A percentile compares a stretch with the other conserved stretches of the same genome.
These are phyloP conservation scores for Aythya baeri DNA, from an alignment of 2,113 vertebrate species.

Conservation along the genomic window DNA sequence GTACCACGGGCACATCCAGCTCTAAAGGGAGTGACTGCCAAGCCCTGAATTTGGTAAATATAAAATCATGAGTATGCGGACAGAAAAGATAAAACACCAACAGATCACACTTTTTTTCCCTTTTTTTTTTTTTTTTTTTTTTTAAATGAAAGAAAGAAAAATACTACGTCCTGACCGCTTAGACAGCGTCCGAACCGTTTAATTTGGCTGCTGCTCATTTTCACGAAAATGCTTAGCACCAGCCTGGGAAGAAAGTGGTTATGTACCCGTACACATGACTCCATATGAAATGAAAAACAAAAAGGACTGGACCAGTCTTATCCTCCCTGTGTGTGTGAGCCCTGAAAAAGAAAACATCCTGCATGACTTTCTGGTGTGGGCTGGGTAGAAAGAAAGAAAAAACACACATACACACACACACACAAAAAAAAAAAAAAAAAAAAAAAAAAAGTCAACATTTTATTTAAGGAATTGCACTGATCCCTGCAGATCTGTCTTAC, in stretches of 20 bases:
- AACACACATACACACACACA: too few species aligned
- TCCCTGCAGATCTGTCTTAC: constrained; percentile 38
- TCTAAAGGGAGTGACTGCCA: neutral
- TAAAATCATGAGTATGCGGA: neutral
- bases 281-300: neutral
- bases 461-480: neutral
- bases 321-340: neutral
- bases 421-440: too few species aligned
- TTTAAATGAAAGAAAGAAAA: neutral
- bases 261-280: neutral
- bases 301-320: neutral
- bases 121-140: neutral
- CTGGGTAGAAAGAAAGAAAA: neutral
- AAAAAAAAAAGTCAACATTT: neutral
- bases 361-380: neutral
- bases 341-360: neutral
- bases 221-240: neutral
- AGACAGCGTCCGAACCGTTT: neutral
- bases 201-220: neutral
- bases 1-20: neutral
- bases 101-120: neutral
- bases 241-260: neutral
- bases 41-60: neutral
- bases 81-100: neutral
- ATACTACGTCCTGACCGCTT: fast-evolving